A percentile compares a stretch with the other conserved stretches of the same genome.
Evolutionary conservation across 1,140 invertebrate species (phyloP).

Genomic region (Grapholita molesta): DNA sequence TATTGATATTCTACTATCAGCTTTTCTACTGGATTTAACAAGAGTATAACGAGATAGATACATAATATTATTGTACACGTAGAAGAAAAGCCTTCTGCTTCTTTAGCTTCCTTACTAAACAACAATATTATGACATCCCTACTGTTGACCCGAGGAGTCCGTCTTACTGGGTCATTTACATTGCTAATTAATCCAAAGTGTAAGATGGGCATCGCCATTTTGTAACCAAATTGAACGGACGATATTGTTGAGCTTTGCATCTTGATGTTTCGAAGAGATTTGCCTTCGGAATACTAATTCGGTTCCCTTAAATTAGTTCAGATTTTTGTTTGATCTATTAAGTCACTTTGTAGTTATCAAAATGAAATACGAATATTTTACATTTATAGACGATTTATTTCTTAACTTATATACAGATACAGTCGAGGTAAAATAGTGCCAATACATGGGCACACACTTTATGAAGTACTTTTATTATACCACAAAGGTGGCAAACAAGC

Average conservation of each 20-base stretch:
- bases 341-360: not conserved
- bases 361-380: not conserved
- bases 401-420: no score
- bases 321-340: not conserved
- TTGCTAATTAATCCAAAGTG: conserved; percentile 9
- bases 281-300: conserved; percentile 6
- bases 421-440: no score
- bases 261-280: conserved; percentile 6
- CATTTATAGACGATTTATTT: not conserved
- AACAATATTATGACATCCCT: not conserved
- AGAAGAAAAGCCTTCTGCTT: not conserved
- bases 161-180: conserved; percentile 15
- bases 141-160: not conserved
- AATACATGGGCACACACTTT: no score
- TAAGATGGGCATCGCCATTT: conserved; percentile 16
- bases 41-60: not conserved
- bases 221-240: conserved; percentile 17
- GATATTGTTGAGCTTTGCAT: conserved; percentile 9
- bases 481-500: no score
- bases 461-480: no score
- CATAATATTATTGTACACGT: not conserved
- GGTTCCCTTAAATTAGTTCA: not conserved
- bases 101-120: not conserved
- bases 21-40: not conserved
- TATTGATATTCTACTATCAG: no score